phyloP scores from a whole-genome alignment of 2,797 vertebrate genomes.

The Sebastes miniatus region DNA sequence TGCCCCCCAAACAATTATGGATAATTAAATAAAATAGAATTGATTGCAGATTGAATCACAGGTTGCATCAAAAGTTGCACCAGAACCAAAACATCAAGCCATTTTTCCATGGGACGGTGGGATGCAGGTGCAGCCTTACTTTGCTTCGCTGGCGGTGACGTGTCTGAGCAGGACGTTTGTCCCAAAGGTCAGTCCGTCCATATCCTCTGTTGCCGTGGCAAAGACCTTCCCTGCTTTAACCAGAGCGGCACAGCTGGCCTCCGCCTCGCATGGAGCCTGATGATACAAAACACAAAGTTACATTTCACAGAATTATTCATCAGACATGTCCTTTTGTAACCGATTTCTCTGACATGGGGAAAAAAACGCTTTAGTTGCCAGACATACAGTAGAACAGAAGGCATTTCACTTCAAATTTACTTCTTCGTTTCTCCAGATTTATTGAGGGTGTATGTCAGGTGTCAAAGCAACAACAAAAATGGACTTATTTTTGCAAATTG shows the following conservation, averaged over 20 bases:
- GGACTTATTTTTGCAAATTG: background rate
- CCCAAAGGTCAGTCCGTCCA: slow-evolving; percentile 97
- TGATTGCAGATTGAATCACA: background rate
- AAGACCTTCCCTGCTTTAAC: slow-evolving; percentile 95
- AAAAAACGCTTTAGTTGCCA: background rate
- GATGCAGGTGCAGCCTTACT: slow-evolving; percentile 68
- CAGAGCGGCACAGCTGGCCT: slow-evolving; percentile 95
- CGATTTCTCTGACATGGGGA: background rate
- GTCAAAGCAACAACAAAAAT: background rate
- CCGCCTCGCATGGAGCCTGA: slow-evolving; percentile 93
- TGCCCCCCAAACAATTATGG: background rate
- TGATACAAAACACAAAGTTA: background rate
- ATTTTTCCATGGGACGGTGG: background rate
- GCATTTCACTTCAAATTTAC: background rate
- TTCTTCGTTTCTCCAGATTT: background rate
- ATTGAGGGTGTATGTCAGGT: background rate
- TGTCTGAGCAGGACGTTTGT: slow-evolving; percentile 92
- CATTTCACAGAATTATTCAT: background rate
- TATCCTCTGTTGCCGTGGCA: slow-evolving; percentile 94
- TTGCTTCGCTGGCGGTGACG: slow-evolving; percentile 94
- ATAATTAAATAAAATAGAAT: background rate
- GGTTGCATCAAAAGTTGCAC: background rate
- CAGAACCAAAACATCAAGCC: background rate
- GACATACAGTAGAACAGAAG: background rate
- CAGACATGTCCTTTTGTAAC: too few relatives aligned